A percentile compares a stretch with the other conserved stretches of the same genome.
These are phyloP conservation scores for Eupeodes corollae DNA, from an alignment of 1,140 invertebrate species.

Conservation along the genomic window DNA sequence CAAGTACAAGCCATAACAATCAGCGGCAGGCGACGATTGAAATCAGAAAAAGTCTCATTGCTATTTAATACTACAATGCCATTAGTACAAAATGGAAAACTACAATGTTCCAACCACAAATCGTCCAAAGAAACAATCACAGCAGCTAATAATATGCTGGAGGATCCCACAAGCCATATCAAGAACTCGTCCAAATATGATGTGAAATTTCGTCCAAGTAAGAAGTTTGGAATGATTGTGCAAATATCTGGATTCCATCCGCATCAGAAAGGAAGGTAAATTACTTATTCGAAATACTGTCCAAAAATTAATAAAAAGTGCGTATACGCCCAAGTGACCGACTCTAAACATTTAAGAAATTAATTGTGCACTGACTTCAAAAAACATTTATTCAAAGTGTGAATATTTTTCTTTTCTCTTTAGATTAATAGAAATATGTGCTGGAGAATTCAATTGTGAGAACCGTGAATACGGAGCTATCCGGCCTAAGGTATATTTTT, in stretches of 20 bases:
- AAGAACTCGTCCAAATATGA: neutral
- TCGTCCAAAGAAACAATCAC: constrained; percentile 3
- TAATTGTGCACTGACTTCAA: too few species aligned
- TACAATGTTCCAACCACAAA: constrained; percentile 16
- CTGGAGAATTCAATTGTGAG: constrained; percentile 20
- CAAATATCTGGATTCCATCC: constrained; percentile 31
- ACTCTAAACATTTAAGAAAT: too few species aligned
- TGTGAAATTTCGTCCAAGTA: constrained; percentile 30
- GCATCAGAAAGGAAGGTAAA: constrained; percentile 31
- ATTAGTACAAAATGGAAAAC: constrained; percentile 8
- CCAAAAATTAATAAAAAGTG: too few species aligned
- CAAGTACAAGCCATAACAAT: constrained; percentile 58
- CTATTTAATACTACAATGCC: constrained; percentile 50
- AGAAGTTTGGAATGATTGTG: constrained; percentile 35
- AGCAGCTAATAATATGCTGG: neutral
- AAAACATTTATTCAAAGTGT: neutral
- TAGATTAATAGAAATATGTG: neutral
- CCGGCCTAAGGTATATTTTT: constrained; percentile 29
- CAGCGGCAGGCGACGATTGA: constrained; percentile 49
- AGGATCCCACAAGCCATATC: neutral
- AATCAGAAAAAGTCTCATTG: constrained; percentile 52
- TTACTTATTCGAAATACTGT: too few species aligned
- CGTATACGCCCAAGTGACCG: too few species aligned
- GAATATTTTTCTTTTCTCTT: neutral
- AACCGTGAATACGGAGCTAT: constrained; percentile 31